Evolutionary conservation across 2,113 vertebrate species (phyloP), one percentile per base, ranked within the genome.

Genomic region (Hemichromis elongatus): DNA sequence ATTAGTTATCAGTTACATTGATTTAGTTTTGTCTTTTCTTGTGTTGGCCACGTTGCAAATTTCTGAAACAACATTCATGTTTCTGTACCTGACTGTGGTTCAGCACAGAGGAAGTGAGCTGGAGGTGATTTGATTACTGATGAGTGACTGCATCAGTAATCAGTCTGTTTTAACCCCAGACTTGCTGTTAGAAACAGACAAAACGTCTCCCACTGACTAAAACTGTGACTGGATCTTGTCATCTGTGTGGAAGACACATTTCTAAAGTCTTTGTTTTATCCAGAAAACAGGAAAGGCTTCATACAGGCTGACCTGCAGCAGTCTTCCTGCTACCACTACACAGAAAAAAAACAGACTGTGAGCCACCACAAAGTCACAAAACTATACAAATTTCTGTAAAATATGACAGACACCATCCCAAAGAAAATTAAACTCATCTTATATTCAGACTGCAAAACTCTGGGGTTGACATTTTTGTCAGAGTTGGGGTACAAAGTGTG

Each of bases 381-480:
- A 61, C 0, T 6, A 33, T 61, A 28, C 28, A 61, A 33, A 61
- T 0, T 61, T 61, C 1, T 0, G 57, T 0, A 6, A 19, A 61
- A 61, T 61, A 61, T 61, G 16, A 61, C 33, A 16, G 28, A 61
- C 1, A 26, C 5, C 0, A 61, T 61, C 57, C 0, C 2, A 61
- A 5, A 57, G 57, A 61, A 61, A 61, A 33, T 33, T 33, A 0
- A 18, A 61, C 28, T 4, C 2, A 61, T 33, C 16, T 61, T 30
- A 30, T 33, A 59, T 16, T 30, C 0, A 61, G 28, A 61, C 57
- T 33, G 57, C 28, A 18, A 59, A 59, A 30, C 56, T 57, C 3
- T 59, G 14, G 2, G 26, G 2, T 59, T 59, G 14, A 59, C 28
- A 61, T 61, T 61, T 61, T 33, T 61, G 57, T 28, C 57, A 61